Base-by-base conservation (phyloP, 1,140 invertebrate genomes). In the Chelonus insularis region DNA sequence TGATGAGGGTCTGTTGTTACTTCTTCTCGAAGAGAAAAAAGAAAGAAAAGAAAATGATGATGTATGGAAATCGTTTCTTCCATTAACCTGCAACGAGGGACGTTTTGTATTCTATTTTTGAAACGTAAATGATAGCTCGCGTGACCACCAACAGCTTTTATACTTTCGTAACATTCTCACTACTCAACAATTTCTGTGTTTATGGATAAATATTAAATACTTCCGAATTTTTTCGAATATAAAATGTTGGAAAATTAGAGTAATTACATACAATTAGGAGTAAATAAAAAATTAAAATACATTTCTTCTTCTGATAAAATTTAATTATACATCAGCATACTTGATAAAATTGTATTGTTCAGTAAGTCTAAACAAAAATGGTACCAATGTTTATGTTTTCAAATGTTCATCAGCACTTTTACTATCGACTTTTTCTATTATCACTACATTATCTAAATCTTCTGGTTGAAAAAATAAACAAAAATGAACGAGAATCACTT, bases 51-150 rank as follows among this genome's bases (percentile, higher is more conserved):
- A 55, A 41, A 36, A 18, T 21, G 36, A 36, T 39, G 18, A 36
- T 36, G 36, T 55, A 55, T 55, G 52, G 52, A 55, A 55, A 55
- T 55, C 21, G 52, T 55, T 55, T 41, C 36, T 41, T 21, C 52
- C 52, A 55, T 55, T 55, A 55, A 37, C 36, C 8, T 18, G 36
- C 20, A n/a, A 18, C 14, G 37, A 29, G 25, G 12, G 11, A 43
- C 8, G 21, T 32, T 57, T 43, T 57, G 29, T 47, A 16, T 32
- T 11, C 41, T 25, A 29, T 29, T 41, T 16, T 45, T 25, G 23
- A 57, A 57, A 57, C 29, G 25, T 57, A 37, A 57, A 57, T 57
- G 41, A 57, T 57, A 29, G 21, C 23, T 57, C 39, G 55, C 55
- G 41, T 57, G 55, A 57, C 39, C 25, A 37, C 11, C 20, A 25